These are phyloP conservation scores for Rhagologus leucostigma DNA, from an alignment of 2,113 vertebrate genomes.

Conservation along the genomic window DNA sequence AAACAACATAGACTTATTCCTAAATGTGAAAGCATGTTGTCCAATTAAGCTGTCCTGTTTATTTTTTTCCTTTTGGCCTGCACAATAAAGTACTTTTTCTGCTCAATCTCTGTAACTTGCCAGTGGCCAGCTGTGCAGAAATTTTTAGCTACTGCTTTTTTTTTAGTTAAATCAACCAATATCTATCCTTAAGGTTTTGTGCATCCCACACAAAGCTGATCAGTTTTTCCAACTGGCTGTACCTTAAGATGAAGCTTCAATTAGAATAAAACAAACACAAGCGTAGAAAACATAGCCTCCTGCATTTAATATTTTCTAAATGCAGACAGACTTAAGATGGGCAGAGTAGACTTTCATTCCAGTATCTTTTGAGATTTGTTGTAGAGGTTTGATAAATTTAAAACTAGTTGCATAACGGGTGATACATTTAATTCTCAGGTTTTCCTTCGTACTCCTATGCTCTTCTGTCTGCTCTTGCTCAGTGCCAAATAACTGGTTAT, in stretches of 20 bases:
- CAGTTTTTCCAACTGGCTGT: neutral
- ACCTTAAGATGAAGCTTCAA: neutral
- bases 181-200: neutral
- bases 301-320: neutral
- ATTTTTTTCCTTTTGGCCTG: neutral
- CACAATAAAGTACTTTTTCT: neutral
- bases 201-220: neutral
- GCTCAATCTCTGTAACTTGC: neutral
- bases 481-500: neutral
- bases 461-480: neutral
- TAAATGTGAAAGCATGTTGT: neutral
- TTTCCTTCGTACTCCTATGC: neutral
- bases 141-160: neutral
- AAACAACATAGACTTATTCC: neutral
- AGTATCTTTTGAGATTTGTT: neutral
- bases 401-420: neutral
- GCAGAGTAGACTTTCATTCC: neutral
- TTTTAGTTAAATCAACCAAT: neutral
- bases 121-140: neutral
- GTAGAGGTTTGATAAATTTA: neutral
- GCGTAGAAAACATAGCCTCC: neutral
- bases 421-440: neutral
- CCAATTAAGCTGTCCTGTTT: neutral
- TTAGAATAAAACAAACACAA: neutral
- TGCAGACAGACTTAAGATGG: neutral